phyloP scores from a whole-genome alignment of 1,140 invertebrate genomes.

The Bradynema listronoti region DNA sequence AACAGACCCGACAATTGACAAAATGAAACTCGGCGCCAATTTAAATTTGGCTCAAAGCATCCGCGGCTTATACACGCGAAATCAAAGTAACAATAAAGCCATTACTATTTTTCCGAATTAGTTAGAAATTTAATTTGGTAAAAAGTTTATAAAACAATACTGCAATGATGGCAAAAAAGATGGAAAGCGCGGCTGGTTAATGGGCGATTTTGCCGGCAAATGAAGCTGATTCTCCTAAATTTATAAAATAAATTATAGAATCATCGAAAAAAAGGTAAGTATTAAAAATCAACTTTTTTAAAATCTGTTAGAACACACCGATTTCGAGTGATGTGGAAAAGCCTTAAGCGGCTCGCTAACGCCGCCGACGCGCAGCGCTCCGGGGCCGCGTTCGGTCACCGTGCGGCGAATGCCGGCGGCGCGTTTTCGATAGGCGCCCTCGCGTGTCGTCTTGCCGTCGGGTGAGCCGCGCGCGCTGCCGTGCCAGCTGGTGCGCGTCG shows the following conservation, averaged over 20 bases:
- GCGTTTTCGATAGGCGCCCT: neutral
- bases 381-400: neutral
- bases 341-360: neutral
- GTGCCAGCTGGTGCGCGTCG: constrained; percentile 8
- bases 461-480: neutral
- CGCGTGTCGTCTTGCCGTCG: neutral
- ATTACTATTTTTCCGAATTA: too few species aligned
- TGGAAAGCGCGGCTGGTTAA: constrained; percentile 11
- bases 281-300: constrained; percentile 7
- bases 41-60: too few species aligned
- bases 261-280: neutral
- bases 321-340: constrained; percentile 5
- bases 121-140: too few species aligned
- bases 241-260: constrained; percentile 12
- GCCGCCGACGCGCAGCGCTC: neutral
- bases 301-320: constrained; percentile 3
- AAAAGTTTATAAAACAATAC: neutral
- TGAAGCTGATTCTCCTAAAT: constrained; percentile 22
- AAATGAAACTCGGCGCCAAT: too few species aligned
- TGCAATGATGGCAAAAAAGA: constrained; percentile 25
- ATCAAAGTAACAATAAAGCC: too few species aligned
- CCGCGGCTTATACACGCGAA: too few species aligned
- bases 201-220: constrained; percentile 25
- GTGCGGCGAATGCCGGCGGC: neutral
- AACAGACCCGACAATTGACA: too few species aligned